These are phyloP conservation scores for Pantherophis vulpinus DNA, from an alignment of 2,797 vertebrate species.

Conservation along the genomic window DNA sequence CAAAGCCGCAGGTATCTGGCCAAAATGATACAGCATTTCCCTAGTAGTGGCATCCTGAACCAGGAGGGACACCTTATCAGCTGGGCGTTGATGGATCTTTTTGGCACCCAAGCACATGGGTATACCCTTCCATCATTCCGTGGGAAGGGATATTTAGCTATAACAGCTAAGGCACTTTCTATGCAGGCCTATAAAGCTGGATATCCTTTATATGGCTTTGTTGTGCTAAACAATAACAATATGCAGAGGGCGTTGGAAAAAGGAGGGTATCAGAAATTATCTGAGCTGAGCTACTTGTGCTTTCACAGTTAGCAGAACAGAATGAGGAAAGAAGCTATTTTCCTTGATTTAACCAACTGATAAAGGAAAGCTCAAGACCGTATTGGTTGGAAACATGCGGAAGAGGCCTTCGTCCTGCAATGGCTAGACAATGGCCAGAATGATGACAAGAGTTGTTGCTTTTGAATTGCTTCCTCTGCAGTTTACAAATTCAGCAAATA, in stretches of 20 bases:
- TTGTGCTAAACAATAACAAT: background rate
- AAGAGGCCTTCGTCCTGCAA: too few species aligned
- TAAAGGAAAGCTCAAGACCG: too few species aligned
- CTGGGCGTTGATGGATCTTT: background rate
- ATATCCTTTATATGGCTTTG: background rate
- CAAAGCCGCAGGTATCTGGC: constrained; percentile 1
- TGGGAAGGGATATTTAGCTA: background rate
- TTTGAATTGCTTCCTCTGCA: background rate
- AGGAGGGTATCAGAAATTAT: background rate
- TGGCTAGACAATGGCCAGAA: background rate
- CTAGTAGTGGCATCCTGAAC: fast-evolving
- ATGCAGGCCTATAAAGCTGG: background rate
- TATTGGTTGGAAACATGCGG: too few species aligned
- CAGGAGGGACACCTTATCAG: background rate
- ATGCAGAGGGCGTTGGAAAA: background rate
- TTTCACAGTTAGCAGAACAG: background rate
- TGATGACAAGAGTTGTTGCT: background rate
- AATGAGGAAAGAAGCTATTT: background rate
- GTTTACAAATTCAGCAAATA: background rate
- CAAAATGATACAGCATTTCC: background rate
- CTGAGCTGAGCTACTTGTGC: background rate
- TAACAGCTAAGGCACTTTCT: fast-evolving
- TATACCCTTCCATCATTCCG: background rate
- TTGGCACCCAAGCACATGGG: background rate
- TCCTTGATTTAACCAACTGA: background rate